Evolutionary conservation across 2,888 invertebrate genomes (phyloP).

Genomic region (Tetragonula carbonaria): DNA sequence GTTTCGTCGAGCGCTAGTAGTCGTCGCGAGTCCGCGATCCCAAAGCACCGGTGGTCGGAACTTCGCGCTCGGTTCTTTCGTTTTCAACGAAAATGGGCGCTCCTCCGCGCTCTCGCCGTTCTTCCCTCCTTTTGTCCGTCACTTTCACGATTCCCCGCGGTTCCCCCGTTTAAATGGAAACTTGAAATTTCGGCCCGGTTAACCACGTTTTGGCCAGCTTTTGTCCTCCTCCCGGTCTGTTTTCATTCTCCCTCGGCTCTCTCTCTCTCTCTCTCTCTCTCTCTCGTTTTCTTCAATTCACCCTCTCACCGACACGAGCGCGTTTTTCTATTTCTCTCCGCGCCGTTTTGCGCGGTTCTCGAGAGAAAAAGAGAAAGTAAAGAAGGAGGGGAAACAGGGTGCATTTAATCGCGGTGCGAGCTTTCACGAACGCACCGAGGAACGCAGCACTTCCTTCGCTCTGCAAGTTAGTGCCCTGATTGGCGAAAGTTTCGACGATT

Average conservation of each 20-base stretch:
- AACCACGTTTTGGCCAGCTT: constrained; percentile 9
- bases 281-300: constrained; percentile 7
- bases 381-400: too few relatives aligned
- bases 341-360: background rate
- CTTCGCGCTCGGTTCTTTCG: constrained; percentile 28
- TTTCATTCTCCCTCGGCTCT: constrained; percentile 17
- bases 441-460: too few relatives aligned
- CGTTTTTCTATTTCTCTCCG: too few relatives aligned
- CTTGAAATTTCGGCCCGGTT: constrained; percentile 39
- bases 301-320: background rate
- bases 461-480: background rate
- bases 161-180: constrained; percentile 33
- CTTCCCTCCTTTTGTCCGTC: constrained; percentile 24
- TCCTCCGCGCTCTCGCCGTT: background rate
- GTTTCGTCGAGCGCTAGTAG: constrained; percentile 13
- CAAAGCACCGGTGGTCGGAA: constrained; percentile 28
- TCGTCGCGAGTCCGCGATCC: constrained; percentile 9
- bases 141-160: constrained; percentile 21
- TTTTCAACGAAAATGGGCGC: too few relatives aligned
- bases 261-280: too few relatives aligned
- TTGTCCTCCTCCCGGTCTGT: constrained; percentile 16
- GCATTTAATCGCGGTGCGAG: too few relatives aligned
- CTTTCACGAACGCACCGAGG: background rate
- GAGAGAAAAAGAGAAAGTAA: background rate
- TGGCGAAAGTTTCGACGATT: constrained; percentile 23